Evolutionary conservation across 2,797 vertebrate genomes (phyloP), one percentile per base, ranked within the genome.

Genomic region (Sparus aurata): DNA sequence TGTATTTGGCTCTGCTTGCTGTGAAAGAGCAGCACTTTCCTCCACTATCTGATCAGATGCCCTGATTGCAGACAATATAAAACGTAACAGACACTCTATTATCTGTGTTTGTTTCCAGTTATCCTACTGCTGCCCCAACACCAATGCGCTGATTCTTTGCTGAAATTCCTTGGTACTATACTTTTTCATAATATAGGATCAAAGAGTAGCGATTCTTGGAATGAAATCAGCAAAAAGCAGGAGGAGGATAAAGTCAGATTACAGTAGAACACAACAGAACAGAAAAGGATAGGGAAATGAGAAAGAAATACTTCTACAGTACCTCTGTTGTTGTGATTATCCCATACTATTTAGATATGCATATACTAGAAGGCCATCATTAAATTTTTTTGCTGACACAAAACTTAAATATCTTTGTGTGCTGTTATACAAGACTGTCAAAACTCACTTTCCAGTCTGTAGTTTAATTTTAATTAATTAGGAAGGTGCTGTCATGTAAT

Each of bases 1-100:
- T 50, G 60, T 10, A 50, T 61, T 68, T 58, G 63, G 41, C 68
- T 75, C 17, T 30, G 41, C 73, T 55, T 53, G 60, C 41, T 67
- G 55, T 76, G 65, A 52, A 45, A 53, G 18, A 77, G 46, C 60
- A 45, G 62, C 43, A 23, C 10, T 53, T 15, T 73, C 34, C 30
- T 25, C 18, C 20, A 38, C 63, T 23, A 41, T 52, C 55, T 65
- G 17, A 55, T 18, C 58, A 25, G 9, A 49, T 69, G 38, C 25
- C 25, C 17, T 17, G 11, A 6, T 38, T n/a, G 22, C 16, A 43
- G 1, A 22, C 17, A 16, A 23, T 16, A 11, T 47, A 45, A 63
- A 64, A 20, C 49, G 7, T 27, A 50, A 2, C 43, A 23, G 25
- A 54, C 8, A 4, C 15, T 30, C 62, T 27, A 16, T 38, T 25